These are phyloP conservation scores for Leptonema lineaticorne DNA, from an alignment of 1,140 invertebrate species.

Conservation along the genomic window DNA sequence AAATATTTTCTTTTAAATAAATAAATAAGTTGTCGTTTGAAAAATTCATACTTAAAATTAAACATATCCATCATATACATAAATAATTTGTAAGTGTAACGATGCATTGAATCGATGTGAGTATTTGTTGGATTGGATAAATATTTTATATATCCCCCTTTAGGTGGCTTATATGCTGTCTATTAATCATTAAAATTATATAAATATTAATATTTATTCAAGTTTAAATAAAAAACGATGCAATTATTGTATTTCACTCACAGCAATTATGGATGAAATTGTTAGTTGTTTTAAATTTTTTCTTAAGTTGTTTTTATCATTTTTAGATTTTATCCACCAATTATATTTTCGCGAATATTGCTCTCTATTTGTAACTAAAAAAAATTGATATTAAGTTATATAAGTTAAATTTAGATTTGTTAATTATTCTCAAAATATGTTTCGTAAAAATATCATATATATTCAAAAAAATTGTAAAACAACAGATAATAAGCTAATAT, in stretches of 20 bases:
- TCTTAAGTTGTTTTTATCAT: constrained; percentile 9
- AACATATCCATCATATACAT: constrained; percentile 31
- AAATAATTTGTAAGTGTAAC: constrained; percentile 28
- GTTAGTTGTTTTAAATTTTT: constrained; percentile 14
- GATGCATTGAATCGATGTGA: constrained; percentile 35
- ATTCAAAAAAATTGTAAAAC: too few species aligned
- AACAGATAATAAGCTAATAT: neutral
- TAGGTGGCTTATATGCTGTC: constrained; percentile 27
- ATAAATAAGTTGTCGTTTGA: neutral
- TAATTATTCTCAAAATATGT: too few species aligned
- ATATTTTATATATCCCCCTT: constrained; percentile 32
- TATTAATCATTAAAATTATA: too few species aligned
- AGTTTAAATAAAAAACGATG: too few species aligned
- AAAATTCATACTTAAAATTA: constrained; percentile 32
- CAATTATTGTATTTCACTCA: constrained; percentile 6
- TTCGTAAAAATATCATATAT: too few species aligned
- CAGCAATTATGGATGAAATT: constrained; percentile 13
- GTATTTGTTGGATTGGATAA: constrained; percentile 21
- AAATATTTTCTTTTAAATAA: neutral
- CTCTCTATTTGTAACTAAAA: too few species aligned
- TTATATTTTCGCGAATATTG: neutral
- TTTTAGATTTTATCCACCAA: constrained; percentile 10
- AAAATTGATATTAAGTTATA: neutral
- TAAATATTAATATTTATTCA: too few species aligned
- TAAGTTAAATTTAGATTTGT: too few species aligned